These are phyloP conservation scores for Osmerus mordax DNA, from an alignment of 2,113 vertebrate genomes.

Conservation along the genomic window DNA sequence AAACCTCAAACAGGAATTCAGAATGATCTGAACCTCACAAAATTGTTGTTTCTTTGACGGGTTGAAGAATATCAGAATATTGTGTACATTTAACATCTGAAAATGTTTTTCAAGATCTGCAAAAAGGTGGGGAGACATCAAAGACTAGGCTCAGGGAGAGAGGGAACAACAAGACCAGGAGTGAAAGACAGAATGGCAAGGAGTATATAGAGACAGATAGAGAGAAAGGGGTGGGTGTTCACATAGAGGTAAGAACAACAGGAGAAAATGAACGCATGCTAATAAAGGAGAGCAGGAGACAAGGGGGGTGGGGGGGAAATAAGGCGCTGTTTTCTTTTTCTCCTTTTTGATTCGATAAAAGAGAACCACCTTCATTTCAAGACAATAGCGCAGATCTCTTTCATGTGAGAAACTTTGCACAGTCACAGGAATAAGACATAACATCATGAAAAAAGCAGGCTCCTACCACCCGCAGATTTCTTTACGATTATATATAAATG, in stretches of 20 bases:
- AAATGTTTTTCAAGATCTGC: constrained; percentile 32
- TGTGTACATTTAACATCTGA: constrained; percentile 25
- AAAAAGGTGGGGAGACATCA: constrained; percentile 2
- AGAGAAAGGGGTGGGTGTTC: neutral
- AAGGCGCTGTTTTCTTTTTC: constrained; percentile 36
- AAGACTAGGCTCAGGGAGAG: constrained; percentile 19
- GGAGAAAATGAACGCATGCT: constrained; percentile 50
- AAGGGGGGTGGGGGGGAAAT: constrained; percentile 27
- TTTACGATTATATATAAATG: no score
- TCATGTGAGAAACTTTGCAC: no score
- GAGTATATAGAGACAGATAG: constrained; percentile 23
- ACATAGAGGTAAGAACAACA: constrained; percentile 38
- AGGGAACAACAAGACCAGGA: constrained; percentile 20
- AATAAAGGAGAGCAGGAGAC: constrained; percentile 47
- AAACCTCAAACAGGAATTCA: no score
- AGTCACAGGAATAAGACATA: no score
- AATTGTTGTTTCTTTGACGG: constrained; percentile 17
- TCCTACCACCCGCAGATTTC: no score
- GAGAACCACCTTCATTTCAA: neutral
- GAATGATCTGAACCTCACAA: no score
- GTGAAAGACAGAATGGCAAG: constrained; percentile 29
- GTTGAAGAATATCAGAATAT: constrained; percentile 30
- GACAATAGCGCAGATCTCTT: neutral
- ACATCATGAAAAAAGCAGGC: no score
- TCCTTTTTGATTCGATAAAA: constrained; percentile 33